A percentile compares a stretch with the other conserved stretches of the same genome.
Conservation (phyloP, 2,888 invertebrate species). For the Himalopsyche anomala region DNA sequence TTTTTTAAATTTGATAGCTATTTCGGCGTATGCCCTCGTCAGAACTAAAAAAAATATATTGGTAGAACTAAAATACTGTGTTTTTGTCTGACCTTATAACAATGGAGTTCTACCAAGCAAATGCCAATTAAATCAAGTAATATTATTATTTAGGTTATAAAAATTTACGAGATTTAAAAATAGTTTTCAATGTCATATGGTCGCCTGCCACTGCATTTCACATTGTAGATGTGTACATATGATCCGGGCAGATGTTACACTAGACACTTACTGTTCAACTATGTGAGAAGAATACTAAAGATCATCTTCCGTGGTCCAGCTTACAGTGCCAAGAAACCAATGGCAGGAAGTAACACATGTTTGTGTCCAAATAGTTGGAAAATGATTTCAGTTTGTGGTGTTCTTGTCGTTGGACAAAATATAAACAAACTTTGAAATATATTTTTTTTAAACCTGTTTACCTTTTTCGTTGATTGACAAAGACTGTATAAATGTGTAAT, state of each 20-base stretch:
- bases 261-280: conserved; percentile 57
- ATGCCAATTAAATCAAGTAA: too few relatives aligned
- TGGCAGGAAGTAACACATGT: background rate
- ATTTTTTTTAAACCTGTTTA: background rate
- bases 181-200: too few relatives aligned
- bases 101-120: too few relatives aligned
- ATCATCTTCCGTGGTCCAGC: conserved; percentile 41
- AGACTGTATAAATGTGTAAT: too few relatives aligned
- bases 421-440: background rate
- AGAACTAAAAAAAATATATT: too few relatives aligned
- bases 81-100: too few relatives aligned
- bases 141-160: too few relatives aligned
- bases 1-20: too few relatives aligned
- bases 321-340: background rate
- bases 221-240: conserved; percentile 41
- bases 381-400: background rate
- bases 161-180: too few relatives aligned
- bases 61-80: too few relatives aligned
- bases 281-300: conserved; percentile 59
- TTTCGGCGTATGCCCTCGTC: too few relatives aligned
- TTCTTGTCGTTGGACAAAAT: background rate
- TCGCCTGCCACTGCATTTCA: conserved; percentile 7
- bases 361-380: conserved; percentile 16
- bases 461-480: too few relatives aligned
- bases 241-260: conserved; percentile 54